Evolutionary conservation across 1,140 invertebrate species (phyloP), one percentile per base, ranked within the genome.

Genomic region (Ectropis grisescens): DNA sequence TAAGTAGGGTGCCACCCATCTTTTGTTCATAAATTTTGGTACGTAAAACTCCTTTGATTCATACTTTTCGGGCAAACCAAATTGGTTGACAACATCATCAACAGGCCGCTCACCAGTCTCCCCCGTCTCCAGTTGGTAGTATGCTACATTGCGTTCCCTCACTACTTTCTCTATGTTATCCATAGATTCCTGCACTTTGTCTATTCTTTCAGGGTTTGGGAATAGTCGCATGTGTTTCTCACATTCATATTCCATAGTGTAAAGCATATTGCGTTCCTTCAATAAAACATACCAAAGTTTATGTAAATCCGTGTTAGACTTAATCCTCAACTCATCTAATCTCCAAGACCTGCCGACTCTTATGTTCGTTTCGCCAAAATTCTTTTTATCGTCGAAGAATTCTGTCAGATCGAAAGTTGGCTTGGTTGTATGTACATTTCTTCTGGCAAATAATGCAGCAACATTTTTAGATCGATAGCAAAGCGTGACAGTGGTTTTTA

Each of bases 141-240:
- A 97, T 2, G 98, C 97, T 53, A 86, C 82, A 78, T 99, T 97
- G 47, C 98, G 85, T 84, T 99, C 98, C 46, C 91, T 84, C 0
- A 99, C 90, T 3, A 99, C 94, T 16, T 84, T 79, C 81, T 98
- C 94, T 28, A 99, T 78, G 81, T 99, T 98, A 47, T 90, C 85
- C 98, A 99, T 99, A 16, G 96, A 98, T 46, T 95, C 92, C 76
- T 96, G 87, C 1, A 97, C 93, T 86, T 98, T 98, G 67, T 98
- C 95, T 29, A 98, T 85, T 62, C 98, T 86, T 83, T 99, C 97
- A 13, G 96, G 95, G 85, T 90, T 98, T 7, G 97, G 94, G 78
- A 99, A 95, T n/a, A 91, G 44, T 70, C 87, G 79, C 22, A 70
- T 75, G 58, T 90, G 82, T 40, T 86, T 65, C 30, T 90, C 90